Evolutionary conservation across 2,888 invertebrate genomes (phyloP), one percentile per base, ranked within the genome.

Genomic region (Hypena proboscidalis): DNA sequence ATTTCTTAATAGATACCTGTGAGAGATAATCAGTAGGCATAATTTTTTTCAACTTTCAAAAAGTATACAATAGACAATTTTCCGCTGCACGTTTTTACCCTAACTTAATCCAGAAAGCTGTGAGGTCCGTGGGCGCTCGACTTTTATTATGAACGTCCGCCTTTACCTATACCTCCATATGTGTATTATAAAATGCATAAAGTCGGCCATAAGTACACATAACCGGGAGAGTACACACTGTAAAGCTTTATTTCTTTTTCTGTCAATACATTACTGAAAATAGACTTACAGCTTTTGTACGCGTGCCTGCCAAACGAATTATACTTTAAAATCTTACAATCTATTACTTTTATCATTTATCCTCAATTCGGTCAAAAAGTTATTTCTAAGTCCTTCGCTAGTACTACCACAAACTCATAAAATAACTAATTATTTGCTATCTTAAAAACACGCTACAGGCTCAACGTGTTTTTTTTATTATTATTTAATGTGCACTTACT

Each of bases 401-500:
- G n/a, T n/a, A n/a, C n/a, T n/a, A n/a, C n/a, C n/a, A n/a, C n/a
- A n/a, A n/a, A n/a, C n/a, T n/a, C n/a, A n/a, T n/a, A n/a, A n/a
- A n/a, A n/a, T n/a, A n/a, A n/a, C n/a, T n/a, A n/a, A n/a, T n/a
- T n/a, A n/a, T n/a, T n/a, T n/a, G n/a, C n/a, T n/a, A n/a, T n/a
- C n/a, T n/a, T n/a, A n/a, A n/a, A n/a, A n/a, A n/a, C n/a, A n/a
- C n/a, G n/a, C n/a, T n/a, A n/a, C n/a, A n/a, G n/a, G n/a, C n/a
- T n/a, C n/a, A n/a, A n/a, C n/a, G n/a, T n/a, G n/a, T n/a, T n/a
- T n/a, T n/a, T n/a, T n/a, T n/a, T n/a, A n/a, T n/a, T n/a, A n/a
- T n/a, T n/a, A n/a, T n/a, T n/a, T n/a, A n/a, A n/a, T n/a, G 11
- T 7, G 23, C 37, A 60, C 78, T 75, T 54, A 90, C 90, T 88